Percentiles rank a stretch among this genome's conserved stretches.
These are phyloP conservation scores for Drosophila fuyamai DNA, from an alignment of 1,140 invertebrate species.

Conservation along the genomic window DNA sequence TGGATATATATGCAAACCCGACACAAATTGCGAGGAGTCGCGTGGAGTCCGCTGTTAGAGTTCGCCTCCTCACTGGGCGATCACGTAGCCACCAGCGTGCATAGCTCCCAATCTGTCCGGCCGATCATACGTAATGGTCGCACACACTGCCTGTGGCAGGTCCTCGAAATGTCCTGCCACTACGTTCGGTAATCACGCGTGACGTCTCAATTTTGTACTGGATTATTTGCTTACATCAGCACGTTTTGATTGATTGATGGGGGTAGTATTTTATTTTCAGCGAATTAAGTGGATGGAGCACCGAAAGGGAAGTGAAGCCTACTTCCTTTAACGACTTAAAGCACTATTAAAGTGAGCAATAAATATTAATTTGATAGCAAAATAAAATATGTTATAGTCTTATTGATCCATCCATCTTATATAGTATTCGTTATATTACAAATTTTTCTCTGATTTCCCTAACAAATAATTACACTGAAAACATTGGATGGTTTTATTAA, in stretches of 20 bases:
- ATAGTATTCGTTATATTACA: no score
- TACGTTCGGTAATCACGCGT: conserved; percentile 31
- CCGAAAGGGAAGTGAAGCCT: background rate
- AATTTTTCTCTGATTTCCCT: no score
- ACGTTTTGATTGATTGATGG: conserved; percentile 34
- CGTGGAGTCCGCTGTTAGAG: background rate
- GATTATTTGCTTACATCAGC: conserved; percentile 26
- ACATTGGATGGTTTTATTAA: no score
- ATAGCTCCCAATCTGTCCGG: conserved; percentile 1
- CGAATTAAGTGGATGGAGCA: background rate
- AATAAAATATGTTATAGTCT: no score
- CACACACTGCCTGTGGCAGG: conserved; percentile 3
- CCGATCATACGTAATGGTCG: conserved; percentile 9
- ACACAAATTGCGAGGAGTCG: conserved; percentile 39
- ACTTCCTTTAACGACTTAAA: background rate
- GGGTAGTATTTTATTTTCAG: conserved; percentile 9
- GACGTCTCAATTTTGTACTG: conserved; percentile 16
- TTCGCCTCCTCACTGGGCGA: conserved; percentile 40
- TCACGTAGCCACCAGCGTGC: conserved; percentile 42
- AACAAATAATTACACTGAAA: no score
- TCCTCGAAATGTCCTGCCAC: conserved; percentile 23
- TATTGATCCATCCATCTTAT: no score
- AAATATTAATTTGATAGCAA: no score
- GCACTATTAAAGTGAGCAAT: background rate
- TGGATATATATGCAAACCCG: conserved; percentile 4